Conservation (phyloP, 2,797 vertebrate species). For the Ciconia nigra region DNA sequence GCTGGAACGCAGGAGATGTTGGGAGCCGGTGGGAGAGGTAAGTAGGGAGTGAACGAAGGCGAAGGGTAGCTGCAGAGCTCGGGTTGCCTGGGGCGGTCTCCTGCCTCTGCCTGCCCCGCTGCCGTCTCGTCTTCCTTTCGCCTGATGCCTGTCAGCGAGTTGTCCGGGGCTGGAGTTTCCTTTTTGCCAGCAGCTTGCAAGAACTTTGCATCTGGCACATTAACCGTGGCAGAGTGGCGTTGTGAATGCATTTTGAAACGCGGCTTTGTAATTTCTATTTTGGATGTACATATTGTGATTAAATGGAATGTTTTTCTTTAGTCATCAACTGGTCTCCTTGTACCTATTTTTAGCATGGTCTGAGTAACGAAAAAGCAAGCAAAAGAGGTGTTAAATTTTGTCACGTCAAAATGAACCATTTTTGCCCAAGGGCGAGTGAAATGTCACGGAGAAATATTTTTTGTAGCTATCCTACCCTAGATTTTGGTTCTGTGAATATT, state of each 20-base stretch:
- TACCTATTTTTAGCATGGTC: neutral
- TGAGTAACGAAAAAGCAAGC: neutral
- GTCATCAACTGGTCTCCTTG: neutral
- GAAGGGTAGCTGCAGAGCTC: neutral
- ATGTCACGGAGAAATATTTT: neutral
- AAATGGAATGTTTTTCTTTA: constrained; percentile 27
- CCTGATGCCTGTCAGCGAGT: neutral
- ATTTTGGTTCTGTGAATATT: neutral
- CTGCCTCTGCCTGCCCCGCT: neutral
- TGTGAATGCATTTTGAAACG: neutral
- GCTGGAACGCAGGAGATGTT: neutral
- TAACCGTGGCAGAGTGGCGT: neutral
- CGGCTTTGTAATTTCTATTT: constrained; percentile 30
- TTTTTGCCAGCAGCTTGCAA: neutral
- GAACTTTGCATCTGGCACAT: neutral
- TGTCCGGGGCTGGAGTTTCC: neutral
- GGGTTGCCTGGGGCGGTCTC: neutral
- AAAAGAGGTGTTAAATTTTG: neutral
- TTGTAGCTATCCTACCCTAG: neutral
- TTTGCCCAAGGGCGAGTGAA: neutral
- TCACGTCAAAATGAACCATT: neutral
- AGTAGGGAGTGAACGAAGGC: neutral
- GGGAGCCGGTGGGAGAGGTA: neutral
- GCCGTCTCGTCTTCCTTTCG: neutral
- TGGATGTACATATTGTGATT: constrained; percentile 42